Conservation (phyloP, 2,113 vertebrate species). For the Pseudorhombus dupliciocellatus region DNA sequence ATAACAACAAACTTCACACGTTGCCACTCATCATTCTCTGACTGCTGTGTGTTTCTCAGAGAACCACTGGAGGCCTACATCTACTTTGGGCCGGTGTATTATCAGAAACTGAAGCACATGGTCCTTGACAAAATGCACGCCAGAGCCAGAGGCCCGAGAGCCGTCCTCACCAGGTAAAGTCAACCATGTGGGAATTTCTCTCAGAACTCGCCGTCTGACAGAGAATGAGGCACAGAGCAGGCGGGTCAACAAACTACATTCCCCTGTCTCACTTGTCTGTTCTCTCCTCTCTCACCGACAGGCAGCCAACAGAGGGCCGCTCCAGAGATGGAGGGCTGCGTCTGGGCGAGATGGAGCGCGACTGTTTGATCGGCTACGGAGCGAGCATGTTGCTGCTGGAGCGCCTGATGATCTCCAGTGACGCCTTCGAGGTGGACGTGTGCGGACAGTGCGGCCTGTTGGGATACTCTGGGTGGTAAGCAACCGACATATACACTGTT, state of each 20-base stretch:
- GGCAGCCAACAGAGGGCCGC: constrained; percentile 97
- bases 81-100: constrained; percentile 98
- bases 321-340: constrained; percentile 96
- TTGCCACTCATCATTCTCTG: neutral
- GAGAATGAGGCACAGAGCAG: neutral
- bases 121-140: constrained; percentile 99
- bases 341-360: constrained; percentile 98
- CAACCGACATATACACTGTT: neutral
- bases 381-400: constrained; percentile 97
- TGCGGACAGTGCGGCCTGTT: constrained; percentile 96
- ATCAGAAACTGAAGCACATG: constrained; percentile 99
- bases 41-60: constrained; percentile 68
- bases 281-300: constrained; percentile 65
- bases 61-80: constrained; percentile 97
- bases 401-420: constrained; percentile 98
- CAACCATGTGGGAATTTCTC: neutral
- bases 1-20: neutral
- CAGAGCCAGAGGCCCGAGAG: constrained; percentile 93
- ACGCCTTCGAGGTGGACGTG: constrained; percentile 98
- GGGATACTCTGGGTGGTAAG: constrained; percentile 97
- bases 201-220: neutral
- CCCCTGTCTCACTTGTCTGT: neutral
- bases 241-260: neutral
- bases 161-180: constrained; percentile 93
- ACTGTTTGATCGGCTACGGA: constrained; percentile 98